Evolutionary conservation across 2,797 vertebrate species (phyloP).

Genomic region (Austrolebias charrua): DNA sequence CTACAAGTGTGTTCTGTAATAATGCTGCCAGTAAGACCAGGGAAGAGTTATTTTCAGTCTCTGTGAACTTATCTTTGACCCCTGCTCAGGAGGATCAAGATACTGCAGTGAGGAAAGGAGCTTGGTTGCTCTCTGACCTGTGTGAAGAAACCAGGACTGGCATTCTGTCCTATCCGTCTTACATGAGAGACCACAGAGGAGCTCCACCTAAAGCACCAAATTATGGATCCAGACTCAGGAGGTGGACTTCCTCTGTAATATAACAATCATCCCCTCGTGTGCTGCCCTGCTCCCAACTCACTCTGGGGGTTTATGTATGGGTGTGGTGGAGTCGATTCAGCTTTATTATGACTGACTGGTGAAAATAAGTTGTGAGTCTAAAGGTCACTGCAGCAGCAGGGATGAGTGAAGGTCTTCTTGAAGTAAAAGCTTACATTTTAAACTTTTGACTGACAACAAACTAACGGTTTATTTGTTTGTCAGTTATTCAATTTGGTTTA

Average conservation of each 20-base stretch:
- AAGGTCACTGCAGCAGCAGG: slow-evolving; percentile 23
- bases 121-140: slow-evolving; percentile 61
- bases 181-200: slow-evolving; percentile 34
- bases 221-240: slow-evolving; percentile 44
- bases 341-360: slow-evolving; percentile 28
- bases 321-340: slow-evolving; percentile 22
- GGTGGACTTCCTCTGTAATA: slow-evolving; percentile 55
- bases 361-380: slow-evolving; percentile 15
- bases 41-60: slow-evolving; percentile 46
- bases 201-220: slow-evolving; percentile 44
- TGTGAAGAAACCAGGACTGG: slow-evolving; percentile 31
- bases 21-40: slow-evolving; percentile 16
- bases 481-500: neutral
- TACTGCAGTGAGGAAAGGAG: slow-evolving; percentile 48
- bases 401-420: neutral
- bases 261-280: slow-evolving; percentile 33
- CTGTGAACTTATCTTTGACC: slow-evolving; percentile 55
- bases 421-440: too few species aligned
- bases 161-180: slow-evolving; percentile 24
- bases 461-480: neutral
- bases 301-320: slow-evolving; percentile 8
- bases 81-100: slow-evolving; percentile 27
- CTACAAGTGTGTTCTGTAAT: neutral
- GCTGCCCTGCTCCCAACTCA: slow-evolving; percentile 16
- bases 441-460: too few species aligned